Base-by-base conservation (phyloP, 2,113 vertebrate species). In the Calyptomena viridis region DNA sequence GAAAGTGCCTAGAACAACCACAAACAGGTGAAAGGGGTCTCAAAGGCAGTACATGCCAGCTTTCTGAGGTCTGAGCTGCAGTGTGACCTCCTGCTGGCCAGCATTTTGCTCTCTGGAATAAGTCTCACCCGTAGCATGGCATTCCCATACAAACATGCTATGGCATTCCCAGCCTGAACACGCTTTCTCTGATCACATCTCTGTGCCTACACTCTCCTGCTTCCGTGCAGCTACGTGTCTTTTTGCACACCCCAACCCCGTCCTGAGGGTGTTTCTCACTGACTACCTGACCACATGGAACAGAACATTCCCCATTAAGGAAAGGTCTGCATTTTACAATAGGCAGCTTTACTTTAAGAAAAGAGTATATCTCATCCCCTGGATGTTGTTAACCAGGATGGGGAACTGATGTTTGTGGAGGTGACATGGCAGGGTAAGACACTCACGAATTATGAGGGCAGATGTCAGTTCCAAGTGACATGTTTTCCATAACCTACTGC, bases 391-490 rank as follows among this genome's bases (percentile, higher is more conserved):
- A 90, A 90, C n/a, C 55, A 85, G 81, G 84, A 93, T 30, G 12
- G 91, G 86, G 87, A 96, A 84, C 94, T 97, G 95, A 97, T 97
- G 96, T 96, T 96, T 97, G 47, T 8, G 0, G 49, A 96, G 96
- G 90, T 97, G 97, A 97, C 97, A 97, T 6, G 33, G 81, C 80
- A 97, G 91, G 79, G 93, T 81, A 87, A 95, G 96, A 97, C 89
- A 58, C 84, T 96, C 60, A 84, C 18, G 2, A 98, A 87, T 94
- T 95, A 94, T 76, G 96, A 98, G 97, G 95, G 96, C 97, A 97
- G 93, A 94, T 97, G 97, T 97, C 97, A 97, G 90, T 97, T 98
- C 96, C 89, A 80, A 96, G 97, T 95, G 98, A 97, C 88, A 67
- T 92, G 87, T 93, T 96, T 97, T 91, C 95, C 94, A 84, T 94